Evolutionary conservation across 2,113 vertebrate species (phyloP).

Genomic region (Nycticorax nycticorax): DNA sequence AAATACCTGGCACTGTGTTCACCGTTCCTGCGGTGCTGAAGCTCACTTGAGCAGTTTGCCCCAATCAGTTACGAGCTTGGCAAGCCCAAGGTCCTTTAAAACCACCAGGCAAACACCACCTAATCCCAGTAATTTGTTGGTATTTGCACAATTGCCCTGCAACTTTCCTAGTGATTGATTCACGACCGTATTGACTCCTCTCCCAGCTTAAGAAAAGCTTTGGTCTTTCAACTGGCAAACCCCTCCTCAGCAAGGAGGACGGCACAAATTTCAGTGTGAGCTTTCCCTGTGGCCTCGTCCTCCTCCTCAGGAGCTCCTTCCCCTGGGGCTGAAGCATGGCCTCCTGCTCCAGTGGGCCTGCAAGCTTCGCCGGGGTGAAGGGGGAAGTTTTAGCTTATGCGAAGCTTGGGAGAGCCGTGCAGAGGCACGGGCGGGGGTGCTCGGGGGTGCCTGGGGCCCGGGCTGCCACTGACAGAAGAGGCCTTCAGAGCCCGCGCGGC

Average conservation of each 20-base stretch:
- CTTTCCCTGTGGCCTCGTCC: accelerated
- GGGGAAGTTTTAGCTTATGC: accelerated
- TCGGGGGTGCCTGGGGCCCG: accelerated
- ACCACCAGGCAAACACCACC: not conserved
- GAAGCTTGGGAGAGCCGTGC: accelerated
- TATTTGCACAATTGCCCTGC: not conserved
- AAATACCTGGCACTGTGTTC: not conserved
- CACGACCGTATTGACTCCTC: accelerated
- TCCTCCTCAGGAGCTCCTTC: not conserved
- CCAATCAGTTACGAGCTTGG: accelerated
- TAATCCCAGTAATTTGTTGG: not conserved
- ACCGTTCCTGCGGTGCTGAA: not conserved
- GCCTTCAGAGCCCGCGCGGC: not conserved
- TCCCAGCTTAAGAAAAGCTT: not conserved
- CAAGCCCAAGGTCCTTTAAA: not conserved
- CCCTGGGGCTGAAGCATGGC: not conserved
- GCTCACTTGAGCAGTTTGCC: not conserved
- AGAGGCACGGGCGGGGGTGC: not conserved
- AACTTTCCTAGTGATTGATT: not conserved
- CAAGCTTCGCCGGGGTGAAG: not conserved
- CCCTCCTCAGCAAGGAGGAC: accelerated
- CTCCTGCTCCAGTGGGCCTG: accelerated
- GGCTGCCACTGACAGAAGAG: not conserved
- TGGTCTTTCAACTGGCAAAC: accelerated
- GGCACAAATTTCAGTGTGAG: accelerated